phyloP scores from a whole-genome alignment of 1,140 invertebrate genomes.

The Planococcus citri region DNA sequence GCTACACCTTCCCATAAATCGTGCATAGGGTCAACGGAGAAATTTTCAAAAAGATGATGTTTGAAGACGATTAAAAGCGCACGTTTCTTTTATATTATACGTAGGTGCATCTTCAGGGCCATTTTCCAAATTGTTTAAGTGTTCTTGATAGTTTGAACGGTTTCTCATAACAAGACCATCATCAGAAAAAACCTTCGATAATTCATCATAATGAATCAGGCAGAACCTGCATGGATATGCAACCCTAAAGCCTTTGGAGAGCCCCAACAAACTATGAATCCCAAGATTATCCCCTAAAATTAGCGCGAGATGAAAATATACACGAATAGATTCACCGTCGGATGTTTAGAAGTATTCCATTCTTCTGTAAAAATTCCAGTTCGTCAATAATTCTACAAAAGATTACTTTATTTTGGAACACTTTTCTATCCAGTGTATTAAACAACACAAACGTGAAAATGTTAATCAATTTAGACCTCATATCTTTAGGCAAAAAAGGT shows the following conservation, averaged over 20 bases:
- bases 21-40: slow-evolving; percentile 9
- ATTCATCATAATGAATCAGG: slow-evolving; percentile 20
- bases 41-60: not conserved
- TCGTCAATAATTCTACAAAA: slow-evolving; percentile 11
- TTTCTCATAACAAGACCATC: not conserved
- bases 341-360: not conserved
- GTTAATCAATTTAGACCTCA: not conserved
- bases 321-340: not conserved
- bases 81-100: not conserved
- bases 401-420: not conserved
- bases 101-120: too few relatives aligned
- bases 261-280: slow-evolving; percentile 26
- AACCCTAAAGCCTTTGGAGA: slow-evolving; percentile 24
- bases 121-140: not conserved
- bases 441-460: slow-evolving; percentile 17
- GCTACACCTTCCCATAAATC: slow-evolving; percentile 8
- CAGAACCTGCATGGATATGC: slow-evolving; percentile 27
- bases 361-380: not conserved
- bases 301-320: slow-evolving; percentile 25
- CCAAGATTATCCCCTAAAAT: slow-evolving; percentile 28
- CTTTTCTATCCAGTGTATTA: slow-evolving; percentile 19
- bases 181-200: not conserved
- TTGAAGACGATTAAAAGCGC: not conserved
- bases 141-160: not conserved
- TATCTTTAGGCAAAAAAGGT: slow-evolving; percentile 7